These are phyloP conservation scores for Ceratitis capitata DNA, from an alignment of 1,140 invertebrate genomes.

Conservation along the genomic window DNA sequence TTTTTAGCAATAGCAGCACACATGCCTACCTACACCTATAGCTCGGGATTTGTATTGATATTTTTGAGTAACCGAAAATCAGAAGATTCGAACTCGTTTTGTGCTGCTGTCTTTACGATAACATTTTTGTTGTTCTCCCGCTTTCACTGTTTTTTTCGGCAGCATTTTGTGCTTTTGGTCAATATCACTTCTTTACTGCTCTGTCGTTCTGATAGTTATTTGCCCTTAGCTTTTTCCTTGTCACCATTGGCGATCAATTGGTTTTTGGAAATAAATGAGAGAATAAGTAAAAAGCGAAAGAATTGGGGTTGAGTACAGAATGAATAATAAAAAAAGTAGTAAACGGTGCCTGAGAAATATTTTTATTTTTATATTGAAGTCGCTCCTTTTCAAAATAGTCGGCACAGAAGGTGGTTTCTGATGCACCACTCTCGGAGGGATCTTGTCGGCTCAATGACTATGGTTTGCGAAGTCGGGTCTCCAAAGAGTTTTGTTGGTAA, in stretches of 20 bases:
- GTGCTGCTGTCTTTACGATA: background rate
- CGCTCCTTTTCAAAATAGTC: too few relatives aligned
- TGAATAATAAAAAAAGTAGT: too few relatives aligned
- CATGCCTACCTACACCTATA: background rate
- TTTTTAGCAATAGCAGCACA: background rate
- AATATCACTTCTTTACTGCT: background rate
- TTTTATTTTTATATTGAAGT: too few relatives aligned
- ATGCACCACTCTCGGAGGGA: too few relatives aligned
- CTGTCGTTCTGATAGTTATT: background rate
- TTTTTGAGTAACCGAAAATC: background rate
- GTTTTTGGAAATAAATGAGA: background rate
- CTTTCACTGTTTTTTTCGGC: conserved; percentile 2
- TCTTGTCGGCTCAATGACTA: too few relatives aligned
- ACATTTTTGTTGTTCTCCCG: background rate
- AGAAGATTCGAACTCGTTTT: background rate
- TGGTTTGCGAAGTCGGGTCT: too few relatives aligned
- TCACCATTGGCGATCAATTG: background rate
- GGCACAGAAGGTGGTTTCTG: too few relatives aligned
- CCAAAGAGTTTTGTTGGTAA: too few relatives aligned
- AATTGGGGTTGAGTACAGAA: too few relatives aligned
- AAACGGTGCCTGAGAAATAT: too few relatives aligned
- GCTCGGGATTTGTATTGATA: background rate
- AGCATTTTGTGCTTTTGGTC: background rate
- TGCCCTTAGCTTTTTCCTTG: background rate
- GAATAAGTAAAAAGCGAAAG: background rate